A percentile compares a stretch with the other conserved stretches of the same genome.
These are phyloP conservation scores for Acanthosepion lycidas DNA, from an alignment of 2,888 invertebrate species.

Conservation along the genomic window DNA sequence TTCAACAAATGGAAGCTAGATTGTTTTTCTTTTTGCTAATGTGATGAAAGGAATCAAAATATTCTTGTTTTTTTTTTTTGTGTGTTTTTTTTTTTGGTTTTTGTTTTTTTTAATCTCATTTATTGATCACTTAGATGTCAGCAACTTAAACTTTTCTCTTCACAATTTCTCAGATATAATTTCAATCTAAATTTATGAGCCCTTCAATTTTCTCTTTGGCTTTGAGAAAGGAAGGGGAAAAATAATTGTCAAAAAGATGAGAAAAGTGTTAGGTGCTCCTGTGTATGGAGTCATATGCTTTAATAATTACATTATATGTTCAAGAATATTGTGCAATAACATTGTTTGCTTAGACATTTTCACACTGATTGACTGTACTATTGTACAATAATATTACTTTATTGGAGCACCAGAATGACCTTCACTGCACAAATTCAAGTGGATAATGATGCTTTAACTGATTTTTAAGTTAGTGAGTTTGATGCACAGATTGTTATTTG, in stretches of 20 bases:
- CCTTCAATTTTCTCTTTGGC: slow-evolving; percentile 14
- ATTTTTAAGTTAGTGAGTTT: too few species aligned
- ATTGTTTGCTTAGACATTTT: background rate
- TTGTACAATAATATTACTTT: background rate
- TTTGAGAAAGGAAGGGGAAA: background rate
- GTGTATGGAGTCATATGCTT: background rate
- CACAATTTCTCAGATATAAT: background rate
- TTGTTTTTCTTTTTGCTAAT: background rate
- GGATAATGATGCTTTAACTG: too few species aligned
- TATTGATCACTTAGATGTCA: background rate
- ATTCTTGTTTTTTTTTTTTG: background rate
- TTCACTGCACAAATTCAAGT: too few species aligned
- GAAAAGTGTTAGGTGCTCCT: background rate
- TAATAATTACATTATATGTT: background rate
- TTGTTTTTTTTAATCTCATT: background rate
- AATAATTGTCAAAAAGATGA: background rate
- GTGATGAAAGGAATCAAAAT: background rate
- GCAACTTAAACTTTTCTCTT: background rate
- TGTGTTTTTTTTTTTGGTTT: too few species aligned
- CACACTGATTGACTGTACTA: background rate
- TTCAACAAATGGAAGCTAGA: background rate
- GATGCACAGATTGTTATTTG: too few species aligned
- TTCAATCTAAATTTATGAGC: slow-evolving; percentile 33
- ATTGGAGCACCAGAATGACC: too few species aligned
- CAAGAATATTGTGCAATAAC: background rate